These are phyloP conservation scores for Pemphigus obesinymphae DNA, from an alignment of 1,140 invertebrate species.

Conservation along the genomic window DNA sequence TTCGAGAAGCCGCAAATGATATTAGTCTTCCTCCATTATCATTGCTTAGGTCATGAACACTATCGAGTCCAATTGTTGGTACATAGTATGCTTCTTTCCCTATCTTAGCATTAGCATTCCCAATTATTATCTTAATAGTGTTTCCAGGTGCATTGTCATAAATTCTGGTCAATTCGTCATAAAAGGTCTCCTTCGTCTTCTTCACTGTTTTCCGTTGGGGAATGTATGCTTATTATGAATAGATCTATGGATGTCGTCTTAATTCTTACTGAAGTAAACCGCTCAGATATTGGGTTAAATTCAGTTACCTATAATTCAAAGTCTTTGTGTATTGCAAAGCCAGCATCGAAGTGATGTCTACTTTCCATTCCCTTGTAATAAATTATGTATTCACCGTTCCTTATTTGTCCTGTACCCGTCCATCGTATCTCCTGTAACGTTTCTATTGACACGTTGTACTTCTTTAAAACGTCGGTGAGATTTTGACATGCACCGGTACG, in stretches of 20 bases:
- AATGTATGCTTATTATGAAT: not conserved
- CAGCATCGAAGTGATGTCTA: not conserved
- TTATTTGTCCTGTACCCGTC: too few relatives aligned
- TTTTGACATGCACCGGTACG: too few relatives aligned
- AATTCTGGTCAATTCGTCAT: too few relatives aligned
- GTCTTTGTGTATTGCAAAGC: not conserved
- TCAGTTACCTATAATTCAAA: not conserved
- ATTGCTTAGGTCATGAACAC: not conserved
- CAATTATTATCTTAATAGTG: too few relatives aligned
- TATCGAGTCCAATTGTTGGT: not conserved
- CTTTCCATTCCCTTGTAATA: not conserved
- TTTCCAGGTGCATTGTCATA: too few relatives aligned
- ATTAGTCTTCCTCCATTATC: not conserved
- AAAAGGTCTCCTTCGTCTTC: too few relatives aligned
- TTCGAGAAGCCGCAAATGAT: not conserved
- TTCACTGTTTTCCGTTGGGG: too few relatives aligned
- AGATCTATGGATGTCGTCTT: not conserved
- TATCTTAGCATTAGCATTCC: too few relatives aligned
- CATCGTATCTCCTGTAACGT: too few relatives aligned
- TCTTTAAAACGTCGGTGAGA: too few relatives aligned
- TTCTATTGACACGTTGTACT: too few relatives aligned
- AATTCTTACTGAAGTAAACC: not conserved
- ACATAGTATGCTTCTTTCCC: too few relatives aligned
- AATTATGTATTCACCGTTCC: not conserved
- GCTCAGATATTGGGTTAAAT: not conserved